Percentiles rank a stretch among this genome's conserved stretches.
Conservation (phyloP, 2,113 vertebrate genomes). For the Osmerus mordax region DNA sequence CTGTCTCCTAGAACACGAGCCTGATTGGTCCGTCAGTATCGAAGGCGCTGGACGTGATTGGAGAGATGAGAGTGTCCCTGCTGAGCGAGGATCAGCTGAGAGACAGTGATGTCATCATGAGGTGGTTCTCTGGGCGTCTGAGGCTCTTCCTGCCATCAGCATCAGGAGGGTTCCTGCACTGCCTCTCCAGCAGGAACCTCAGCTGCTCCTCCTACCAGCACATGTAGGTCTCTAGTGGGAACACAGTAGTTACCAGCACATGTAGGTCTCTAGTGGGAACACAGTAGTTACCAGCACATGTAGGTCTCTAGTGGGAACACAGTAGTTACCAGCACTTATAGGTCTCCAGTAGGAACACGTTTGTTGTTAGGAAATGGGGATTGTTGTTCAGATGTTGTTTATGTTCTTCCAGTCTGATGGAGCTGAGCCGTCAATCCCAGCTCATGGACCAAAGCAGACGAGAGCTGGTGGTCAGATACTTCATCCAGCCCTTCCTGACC, state of each 20-base stretch:
- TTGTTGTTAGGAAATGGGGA: no score
- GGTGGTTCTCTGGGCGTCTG: conserved; percentile 55
- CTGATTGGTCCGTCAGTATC: conserved; percentile 26
- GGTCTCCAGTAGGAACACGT: no score
- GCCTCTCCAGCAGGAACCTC: conserved; percentile 59
- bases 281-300: background rate
- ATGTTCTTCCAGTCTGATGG: conserved; percentile 10
- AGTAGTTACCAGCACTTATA: no score
- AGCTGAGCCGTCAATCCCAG: conserved; percentile 12
- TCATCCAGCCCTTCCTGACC: conserved; percentile 34
- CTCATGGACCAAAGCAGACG: background rate
- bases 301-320: no score
- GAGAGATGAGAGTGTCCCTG: conserved; percentile 48
- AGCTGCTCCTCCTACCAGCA: conserved; percentile 66
- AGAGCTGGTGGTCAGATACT: conserved; percentile 14
- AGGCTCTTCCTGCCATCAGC: conserved; percentile 47
- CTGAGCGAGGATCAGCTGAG: conserved; percentile 53
- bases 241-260: background rate
- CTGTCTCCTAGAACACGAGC: conserved; percentile 32
- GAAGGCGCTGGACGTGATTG: conserved; percentile 57
- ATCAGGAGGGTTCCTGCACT: conserved; percentile 56
- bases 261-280: background rate
- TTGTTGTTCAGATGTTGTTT: background rate
- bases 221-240: conserved; percentile 49
- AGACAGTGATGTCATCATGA: conserved; percentile 34